Conservation (phyloP, 2,888 invertebrate species). For the Suillia variegata region DNA sequence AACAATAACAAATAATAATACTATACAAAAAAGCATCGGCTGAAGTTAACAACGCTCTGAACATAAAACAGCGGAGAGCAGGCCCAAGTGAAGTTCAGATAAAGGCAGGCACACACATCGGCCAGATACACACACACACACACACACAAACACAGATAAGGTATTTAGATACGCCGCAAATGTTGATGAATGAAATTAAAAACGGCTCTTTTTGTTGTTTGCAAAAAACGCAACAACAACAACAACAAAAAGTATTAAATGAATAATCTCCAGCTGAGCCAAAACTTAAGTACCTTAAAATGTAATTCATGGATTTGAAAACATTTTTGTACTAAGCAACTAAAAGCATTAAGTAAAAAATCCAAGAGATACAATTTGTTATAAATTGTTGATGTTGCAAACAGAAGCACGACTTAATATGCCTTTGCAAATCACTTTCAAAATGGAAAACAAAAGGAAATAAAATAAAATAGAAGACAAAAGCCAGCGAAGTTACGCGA, state of each 20-base stretch:
- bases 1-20: slow-evolving; percentile 21
- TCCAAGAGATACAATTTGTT: not conserved
- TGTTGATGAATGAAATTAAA: slow-evolving; percentile 26
- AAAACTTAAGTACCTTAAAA: too few relatives aligned
- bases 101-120: slow-evolving; percentile 2
- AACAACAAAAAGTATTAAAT: slow-evolving; percentile 6
- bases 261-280: too few relatives aligned
- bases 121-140: slow-evolving; percentile 22
- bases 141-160: slow-evolving; percentile 18
- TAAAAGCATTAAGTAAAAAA: slow-evolving; percentile 1
- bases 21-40: slow-evolving; percentile 6
- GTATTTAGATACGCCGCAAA: slow-evolving; percentile 5
- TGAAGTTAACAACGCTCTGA: not conserved
- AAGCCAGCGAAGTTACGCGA: not conserved
- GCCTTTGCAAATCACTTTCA: too few relatives aligned
- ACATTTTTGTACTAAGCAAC: too few relatives aligned
- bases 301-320: too few relatives aligned
- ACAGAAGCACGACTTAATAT: too few relatives aligned
- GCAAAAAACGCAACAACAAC: slow-evolving; percentile 10
- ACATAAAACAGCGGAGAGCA: not conserved
- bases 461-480: not conserved
- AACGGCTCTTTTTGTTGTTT: slow-evolving; percentile 6
- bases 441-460: not conserved
- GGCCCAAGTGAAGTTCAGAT: not conserved
- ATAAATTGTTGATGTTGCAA: not conserved